Evolutionary conservation across 1,140 invertebrate genomes (phyloP).

Genomic region (Cydia fagiglandana): DNA sequence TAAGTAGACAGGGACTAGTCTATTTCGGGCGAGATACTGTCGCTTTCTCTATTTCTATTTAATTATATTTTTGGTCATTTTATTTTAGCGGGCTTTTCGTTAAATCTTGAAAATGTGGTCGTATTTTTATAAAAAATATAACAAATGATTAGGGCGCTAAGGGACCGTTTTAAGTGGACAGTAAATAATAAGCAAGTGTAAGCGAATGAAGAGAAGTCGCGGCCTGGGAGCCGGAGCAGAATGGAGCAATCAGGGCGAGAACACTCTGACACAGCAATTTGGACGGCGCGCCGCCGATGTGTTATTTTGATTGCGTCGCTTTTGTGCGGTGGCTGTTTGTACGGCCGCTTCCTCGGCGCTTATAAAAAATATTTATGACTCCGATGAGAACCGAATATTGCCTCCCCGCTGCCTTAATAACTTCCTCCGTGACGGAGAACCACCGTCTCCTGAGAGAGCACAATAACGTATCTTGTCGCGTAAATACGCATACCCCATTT

Average conservation of each 20-base stretch:
- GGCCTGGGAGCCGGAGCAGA: conserved; percentile 59
- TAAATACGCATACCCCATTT: conserved; percentile 27
- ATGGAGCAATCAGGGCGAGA: conserved; percentile 75
- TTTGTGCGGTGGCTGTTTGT: conserved; percentile 57
- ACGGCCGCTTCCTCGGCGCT: conserved; percentile 47
- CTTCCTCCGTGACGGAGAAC: conserved; percentile 40
- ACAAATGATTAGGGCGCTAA: conserved; percentile 20
- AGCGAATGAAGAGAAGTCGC: conserved; percentile 51
- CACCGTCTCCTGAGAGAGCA: conserved; percentile 33
- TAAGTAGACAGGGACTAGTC: too few relatives aligned
- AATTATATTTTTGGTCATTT: too few relatives aligned
- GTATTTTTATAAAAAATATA: neutral
- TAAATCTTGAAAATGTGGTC: neutral
- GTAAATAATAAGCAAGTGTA: conserved; percentile 62
- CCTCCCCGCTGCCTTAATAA: conserved; percentile 45
- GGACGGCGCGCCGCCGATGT: conserved; percentile 64
- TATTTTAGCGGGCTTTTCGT: neutral
- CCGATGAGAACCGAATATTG: conserved; percentile 48
- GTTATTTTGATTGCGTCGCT: conserved; percentile 71
- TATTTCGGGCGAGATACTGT: too few relatives aligned
- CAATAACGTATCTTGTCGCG: conserved; percentile 29
- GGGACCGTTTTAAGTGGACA: conserved; percentile 44
- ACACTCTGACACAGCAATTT: conserved; percentile 77
- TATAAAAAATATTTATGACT: conserved; percentile 57
- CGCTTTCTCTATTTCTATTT: too few relatives aligned